A percentile compares a stretch with the other conserved stretches of the same genome.
These are phyloP conservation scores for Tetrax tetrax DNA, from an alignment of 2,113 vertebrate species.

Conservation along the genomic window DNA sequence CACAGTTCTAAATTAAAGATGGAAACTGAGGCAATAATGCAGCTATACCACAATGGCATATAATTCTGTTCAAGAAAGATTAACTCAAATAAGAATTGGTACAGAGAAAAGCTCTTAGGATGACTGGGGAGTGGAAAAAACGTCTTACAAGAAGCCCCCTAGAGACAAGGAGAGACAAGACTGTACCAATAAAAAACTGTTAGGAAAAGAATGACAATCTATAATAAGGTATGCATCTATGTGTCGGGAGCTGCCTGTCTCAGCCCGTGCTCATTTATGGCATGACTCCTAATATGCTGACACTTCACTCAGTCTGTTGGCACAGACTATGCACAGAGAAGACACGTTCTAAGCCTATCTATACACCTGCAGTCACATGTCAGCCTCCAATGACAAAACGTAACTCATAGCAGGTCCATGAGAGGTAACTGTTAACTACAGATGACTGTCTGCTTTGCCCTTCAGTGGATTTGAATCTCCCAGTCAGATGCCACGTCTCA, in stretches of 20 bases:
- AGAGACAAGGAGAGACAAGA: background rate
- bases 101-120: background rate
- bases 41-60: background rate
- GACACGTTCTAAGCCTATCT: fast-evolving
- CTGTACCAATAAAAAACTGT: background rate
- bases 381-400: background rate
- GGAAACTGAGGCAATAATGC: background rate
- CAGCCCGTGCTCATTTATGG: background rate
- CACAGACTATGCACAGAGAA: background rate
- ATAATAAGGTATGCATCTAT: background rate
- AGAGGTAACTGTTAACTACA: background rate
- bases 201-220: background rate
- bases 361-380: background rate
- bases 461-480: background rate
- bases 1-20: background rate
- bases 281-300: background rate
- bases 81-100: background rate
- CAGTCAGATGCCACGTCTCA: background rate
- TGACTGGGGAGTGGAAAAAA: background rate
- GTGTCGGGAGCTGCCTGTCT: background rate
- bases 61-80: background rate
- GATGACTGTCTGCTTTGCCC: background rate
- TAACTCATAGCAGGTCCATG: background rate
- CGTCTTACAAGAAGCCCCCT: background rate
- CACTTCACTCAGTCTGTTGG: background rate